These are phyloP conservation scores for Ptilonorhynchus violaceus DNA, from an alignment of 2,113 vertebrate species.

Conservation along the genomic window DNA sequence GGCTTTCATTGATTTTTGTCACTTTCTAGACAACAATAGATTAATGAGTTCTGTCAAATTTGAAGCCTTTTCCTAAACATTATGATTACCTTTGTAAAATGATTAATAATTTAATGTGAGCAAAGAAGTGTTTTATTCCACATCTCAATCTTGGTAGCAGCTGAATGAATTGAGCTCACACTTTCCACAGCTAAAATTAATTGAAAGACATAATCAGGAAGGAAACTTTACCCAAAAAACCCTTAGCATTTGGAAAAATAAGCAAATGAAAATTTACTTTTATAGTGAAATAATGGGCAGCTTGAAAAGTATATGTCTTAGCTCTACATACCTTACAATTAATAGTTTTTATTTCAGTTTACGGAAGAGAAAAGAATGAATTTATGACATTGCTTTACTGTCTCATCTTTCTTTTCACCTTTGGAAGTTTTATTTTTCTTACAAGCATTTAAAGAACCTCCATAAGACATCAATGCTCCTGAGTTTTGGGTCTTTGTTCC, in stretches of 20 bases:
- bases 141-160: not conserved
- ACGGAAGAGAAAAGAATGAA: not conserved
- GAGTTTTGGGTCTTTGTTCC: not conserved
- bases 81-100: not conserved
- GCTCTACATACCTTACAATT: not conserved
- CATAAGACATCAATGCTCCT: fast-evolving
- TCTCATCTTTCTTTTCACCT: not conserved
- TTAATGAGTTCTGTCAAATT: not conserved
- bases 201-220: not conserved
- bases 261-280: not conserved
- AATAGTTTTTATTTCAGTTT: not conserved
- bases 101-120: not conserved
- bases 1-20: not conserved
- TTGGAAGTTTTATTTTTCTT: not conserved
- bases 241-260: not conserved
- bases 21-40: not conserved
- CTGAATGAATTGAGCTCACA: not conserved
- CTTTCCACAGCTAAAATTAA: not conserved
- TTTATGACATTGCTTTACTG: not conserved
- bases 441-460: not conserved
- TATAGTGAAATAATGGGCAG: not conserved
- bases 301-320: not conserved
- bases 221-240: not conserved
- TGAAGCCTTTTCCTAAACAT: not conserved
- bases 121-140: not conserved